These are phyloP conservation scores for Nestor notabilis DNA, from an alignment of 2,113 vertebrate genomes.

Conservation along the genomic window DNA sequence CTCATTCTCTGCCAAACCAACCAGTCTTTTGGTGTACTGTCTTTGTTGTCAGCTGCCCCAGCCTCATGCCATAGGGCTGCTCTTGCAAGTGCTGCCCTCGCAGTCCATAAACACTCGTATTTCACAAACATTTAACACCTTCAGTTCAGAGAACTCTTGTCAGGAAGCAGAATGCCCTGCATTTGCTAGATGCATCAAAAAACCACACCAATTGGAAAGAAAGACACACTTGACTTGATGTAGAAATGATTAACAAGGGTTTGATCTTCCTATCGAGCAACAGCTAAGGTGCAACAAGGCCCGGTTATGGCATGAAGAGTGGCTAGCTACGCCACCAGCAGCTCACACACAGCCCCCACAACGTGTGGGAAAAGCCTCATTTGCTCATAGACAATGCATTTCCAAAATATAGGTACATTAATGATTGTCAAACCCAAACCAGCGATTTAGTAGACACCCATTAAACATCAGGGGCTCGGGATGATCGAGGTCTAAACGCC, in stretches of 20 bases:
- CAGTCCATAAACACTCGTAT: rapidly evolving
- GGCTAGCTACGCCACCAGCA: neutral
- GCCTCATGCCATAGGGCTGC: neutral
- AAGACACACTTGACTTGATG: neutral
- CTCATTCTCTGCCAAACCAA: neutral
- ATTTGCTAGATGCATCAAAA: neutral
- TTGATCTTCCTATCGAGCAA: neutral
- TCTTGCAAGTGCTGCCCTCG: neutral
- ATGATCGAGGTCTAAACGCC: neutral
- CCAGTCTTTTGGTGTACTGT: neutral
- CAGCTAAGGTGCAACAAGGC: neutral
- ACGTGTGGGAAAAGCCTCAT: neutral
- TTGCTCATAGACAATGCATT: neutral
- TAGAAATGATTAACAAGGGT: neutral
- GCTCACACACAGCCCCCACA: neutral
- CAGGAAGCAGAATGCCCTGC: neutral
- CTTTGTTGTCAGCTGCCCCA: neutral
- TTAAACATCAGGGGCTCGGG: neutral
- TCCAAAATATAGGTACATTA: neutral
- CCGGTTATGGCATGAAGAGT: rapidly evolving
- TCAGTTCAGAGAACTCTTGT: neutral
- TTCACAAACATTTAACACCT: neutral
- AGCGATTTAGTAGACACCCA: neutral
- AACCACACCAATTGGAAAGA: rapidly evolving
- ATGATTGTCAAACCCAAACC: neutral